A percentile compares a stretch with the other conserved stretches of the same genome.
These are phyloP conservation scores for Apaloderma vittatum DNA, from an alignment of 2,113 vertebrate genomes.

Conservation along the genomic window DNA sequence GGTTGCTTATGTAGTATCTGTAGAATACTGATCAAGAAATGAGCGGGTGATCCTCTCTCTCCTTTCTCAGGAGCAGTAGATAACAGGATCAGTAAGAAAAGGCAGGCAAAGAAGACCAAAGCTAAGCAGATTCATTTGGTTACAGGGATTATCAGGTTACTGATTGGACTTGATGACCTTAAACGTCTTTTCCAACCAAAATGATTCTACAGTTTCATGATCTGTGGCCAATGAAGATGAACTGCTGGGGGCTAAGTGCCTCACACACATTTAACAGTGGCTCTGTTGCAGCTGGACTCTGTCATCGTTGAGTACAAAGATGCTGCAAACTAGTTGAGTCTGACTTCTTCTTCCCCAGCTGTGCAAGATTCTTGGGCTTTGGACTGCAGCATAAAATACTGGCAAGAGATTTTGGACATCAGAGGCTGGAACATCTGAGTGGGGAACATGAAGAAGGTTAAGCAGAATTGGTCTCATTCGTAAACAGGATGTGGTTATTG, in stretches of 20 bases:
- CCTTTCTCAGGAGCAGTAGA: not conserved
- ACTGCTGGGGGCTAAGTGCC: not conserved
- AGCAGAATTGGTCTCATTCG: not conserved
- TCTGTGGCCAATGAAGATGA: not conserved
- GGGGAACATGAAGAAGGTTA: not conserved
- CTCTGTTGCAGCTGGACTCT: not conserved
- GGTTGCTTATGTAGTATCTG: not conserved
- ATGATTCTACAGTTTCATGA: no score
- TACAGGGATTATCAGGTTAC: not conserved
- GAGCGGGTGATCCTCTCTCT: not conserved
- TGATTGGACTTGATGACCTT: no score
- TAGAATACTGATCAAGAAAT: not conserved
- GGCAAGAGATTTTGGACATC: not conserved
- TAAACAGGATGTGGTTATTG: conserved; percentile 61
- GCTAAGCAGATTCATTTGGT: not conserved
- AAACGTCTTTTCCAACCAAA: no score
- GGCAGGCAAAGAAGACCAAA: not conserved
- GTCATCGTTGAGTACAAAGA: not conserved
- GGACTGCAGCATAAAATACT: not conserved
- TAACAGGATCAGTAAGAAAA: not conserved
- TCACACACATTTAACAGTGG: not conserved
- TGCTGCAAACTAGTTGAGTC: not conserved
- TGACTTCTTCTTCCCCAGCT: not conserved
- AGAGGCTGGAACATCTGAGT: not conserved
- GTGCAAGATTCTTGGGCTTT: not conserved